Conservation (phyloP, 1,140 invertebrate genomes). For the Drosophila triauraria region DNA sequence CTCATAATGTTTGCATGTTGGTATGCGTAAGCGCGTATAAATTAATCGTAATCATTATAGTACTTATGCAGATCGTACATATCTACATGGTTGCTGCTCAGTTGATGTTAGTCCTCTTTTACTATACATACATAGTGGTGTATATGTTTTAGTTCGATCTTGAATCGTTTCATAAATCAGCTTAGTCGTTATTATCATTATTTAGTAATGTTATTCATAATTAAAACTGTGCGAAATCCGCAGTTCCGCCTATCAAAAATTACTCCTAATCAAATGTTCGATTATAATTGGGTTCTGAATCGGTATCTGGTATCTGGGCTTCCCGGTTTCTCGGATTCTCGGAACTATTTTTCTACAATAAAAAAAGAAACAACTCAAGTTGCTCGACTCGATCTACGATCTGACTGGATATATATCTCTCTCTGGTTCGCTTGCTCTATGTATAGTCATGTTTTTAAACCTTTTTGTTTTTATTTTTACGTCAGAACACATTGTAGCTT, state of each 20-base stretch:
- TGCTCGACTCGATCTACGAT: constrained; percentile 63
- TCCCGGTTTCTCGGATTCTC: too few species aligned
- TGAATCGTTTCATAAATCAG: constrained; percentile 60
- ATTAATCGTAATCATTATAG: constrained; percentile 65
- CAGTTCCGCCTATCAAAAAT: constrained; percentile 72
- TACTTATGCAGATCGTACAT: constrained; percentile 75
- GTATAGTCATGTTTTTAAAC: constrained; percentile 72
- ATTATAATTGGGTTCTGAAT: constrained; percentile 32
- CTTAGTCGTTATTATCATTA: constrained; percentile 59
- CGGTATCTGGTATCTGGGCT: constrained; percentile 8
- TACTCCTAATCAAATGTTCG: constrained; percentile 55
- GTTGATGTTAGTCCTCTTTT: constrained; percentile 56
- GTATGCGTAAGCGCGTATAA: constrained; percentile 76
- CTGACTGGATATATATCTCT: constrained; percentile 52
- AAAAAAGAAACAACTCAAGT: constrained; percentile 54
- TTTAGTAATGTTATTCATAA: constrained; percentile 45
- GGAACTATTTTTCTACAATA: constrained; percentile 47
- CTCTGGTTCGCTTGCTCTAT: constrained; percentile 1
- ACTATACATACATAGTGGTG: constrained; percentile 46
- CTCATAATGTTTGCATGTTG: constrained; percentile 60
- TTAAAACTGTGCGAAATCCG: constrained; percentile 69
- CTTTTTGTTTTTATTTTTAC: constrained; percentile 46
- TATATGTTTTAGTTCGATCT: constrained; percentile 38
- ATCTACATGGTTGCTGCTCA: constrained; percentile 73
- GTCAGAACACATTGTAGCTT: constrained; percentile 77